Evolutionary conservation across 2,113 vertebrate species (phyloP).

Genomic region (Paraplagusia blochii): DNA sequence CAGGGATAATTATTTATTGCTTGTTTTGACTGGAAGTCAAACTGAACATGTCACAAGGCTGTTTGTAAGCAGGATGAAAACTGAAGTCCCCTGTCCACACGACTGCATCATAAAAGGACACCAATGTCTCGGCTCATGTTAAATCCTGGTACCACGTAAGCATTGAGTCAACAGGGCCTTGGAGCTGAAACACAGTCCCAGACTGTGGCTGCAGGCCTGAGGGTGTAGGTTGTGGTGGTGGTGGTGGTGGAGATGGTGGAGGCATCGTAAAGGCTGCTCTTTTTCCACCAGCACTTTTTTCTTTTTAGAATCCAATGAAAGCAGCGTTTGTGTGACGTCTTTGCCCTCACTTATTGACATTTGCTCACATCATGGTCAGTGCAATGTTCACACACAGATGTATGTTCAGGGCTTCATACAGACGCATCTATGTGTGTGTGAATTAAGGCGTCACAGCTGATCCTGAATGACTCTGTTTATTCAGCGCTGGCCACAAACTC

Average conservation of each 20-base stretch:
- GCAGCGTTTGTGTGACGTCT: conserved; percentile 64
- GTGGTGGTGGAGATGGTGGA: conserved; percentile 36
- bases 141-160: conserved; percentile 63
- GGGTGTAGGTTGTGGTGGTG: no score
- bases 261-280: conserved; percentile 54
- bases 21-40: neutral
- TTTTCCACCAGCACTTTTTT: conserved; percentile 60
- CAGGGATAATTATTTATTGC: conserved; percentile 2
- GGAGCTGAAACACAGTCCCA: conserved; percentile 52
- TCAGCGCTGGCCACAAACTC: conserved; percentile 41
- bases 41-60: neutral
- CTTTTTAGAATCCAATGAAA: conserved; percentile 64
- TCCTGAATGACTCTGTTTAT: conserved; percentile 67
- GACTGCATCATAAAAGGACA: conserved; percentile 61
- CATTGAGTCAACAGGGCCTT: conserved; percentile 66
- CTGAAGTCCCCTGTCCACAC: conserved; percentile 31
- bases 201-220: conserved; percentile 53
- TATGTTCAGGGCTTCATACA: conserved; percentile 42
- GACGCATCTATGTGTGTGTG: conserved; percentile 57
- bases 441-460: conserved; percentile 61
- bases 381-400: conserved; percentile 30
- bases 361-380: conserved; percentile 47
- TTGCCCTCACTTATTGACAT: conserved; percentile 65
- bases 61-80: conserved; percentile 26
- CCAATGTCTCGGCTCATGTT: conserved; percentile 38